These are phyloP conservation scores for Ophioninae sp. DNA, from an alignment of 2,888 invertebrate species.

Conservation along the genomic window DNA sequence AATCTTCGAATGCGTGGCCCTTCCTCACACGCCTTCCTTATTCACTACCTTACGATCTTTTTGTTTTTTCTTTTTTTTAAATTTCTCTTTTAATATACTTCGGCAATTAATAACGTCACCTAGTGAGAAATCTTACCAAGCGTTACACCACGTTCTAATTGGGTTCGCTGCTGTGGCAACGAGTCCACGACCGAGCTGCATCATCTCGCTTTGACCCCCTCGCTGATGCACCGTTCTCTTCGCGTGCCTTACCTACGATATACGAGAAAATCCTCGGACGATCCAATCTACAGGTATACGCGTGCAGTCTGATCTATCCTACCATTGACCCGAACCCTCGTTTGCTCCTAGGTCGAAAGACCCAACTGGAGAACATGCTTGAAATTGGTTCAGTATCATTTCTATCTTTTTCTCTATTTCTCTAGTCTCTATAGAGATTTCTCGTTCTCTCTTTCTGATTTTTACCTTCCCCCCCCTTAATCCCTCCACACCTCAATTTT, in stretches of 20 bases:
- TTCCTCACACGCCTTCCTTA: conserved; percentile 51
- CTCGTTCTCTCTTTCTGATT: conserved; percentile 10
- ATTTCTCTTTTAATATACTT: conserved; percentile 64
- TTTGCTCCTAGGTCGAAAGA: conserved; percentile 51
- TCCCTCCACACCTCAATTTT: conserved; percentile 11
- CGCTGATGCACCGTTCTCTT: conserved; percentile 32
- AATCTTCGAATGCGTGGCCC: conserved; percentile 49
- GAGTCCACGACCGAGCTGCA: conserved; percentile 32
- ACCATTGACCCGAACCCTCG: conserved; percentile 42
- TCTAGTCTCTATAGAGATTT: conserved; percentile 4
- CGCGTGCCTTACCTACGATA: conserved; percentile 15
- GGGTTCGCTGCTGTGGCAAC: conserved; percentile 41
- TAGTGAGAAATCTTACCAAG: conserved; percentile 53
- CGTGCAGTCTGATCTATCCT: conserved; percentile 19
- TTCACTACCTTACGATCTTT: conserved; percentile 54
- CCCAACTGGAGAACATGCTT: conserved; percentile 39
- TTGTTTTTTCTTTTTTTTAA: too few species aligned
- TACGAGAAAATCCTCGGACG: conserved; percentile 13
- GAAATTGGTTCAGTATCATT: conserved; percentile 43
- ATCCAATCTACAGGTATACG: conserved; percentile 9
- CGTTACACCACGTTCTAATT: conserved; percentile 44
- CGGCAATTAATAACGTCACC: conserved; percentile 78
- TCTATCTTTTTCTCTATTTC: conserved; percentile 21
- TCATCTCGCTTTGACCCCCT: conserved; percentile 31
- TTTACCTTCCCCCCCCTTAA: neutral